These are phyloP conservation scores for Trinorchestia longiramus DNA, from an alignment of 1,140 invertebrate species.

Conservation along the genomic window DNA sequence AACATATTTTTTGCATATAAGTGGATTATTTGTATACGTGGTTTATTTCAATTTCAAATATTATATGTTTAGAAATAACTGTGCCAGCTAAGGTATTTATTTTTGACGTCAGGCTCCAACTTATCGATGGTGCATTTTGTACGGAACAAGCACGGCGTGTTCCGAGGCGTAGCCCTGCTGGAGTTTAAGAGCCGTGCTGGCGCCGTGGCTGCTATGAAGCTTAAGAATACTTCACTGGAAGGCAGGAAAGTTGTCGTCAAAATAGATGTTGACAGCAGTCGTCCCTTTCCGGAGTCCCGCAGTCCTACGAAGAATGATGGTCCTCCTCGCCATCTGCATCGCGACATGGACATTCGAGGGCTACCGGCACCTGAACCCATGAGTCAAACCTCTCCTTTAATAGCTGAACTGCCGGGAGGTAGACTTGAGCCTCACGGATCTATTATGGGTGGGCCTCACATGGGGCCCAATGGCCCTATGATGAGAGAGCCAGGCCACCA, in stretches of 20 bases:
- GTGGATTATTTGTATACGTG: no score
- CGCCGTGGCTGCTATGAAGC: neutral
- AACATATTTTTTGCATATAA: no score
- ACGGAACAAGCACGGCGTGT: neutral
- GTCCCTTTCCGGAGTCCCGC: neutral
- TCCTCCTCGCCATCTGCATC: neutral
- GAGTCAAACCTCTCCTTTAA: neutral
- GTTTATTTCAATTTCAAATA: neutral
- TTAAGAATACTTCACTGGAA: neutral
- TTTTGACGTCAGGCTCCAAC: neutral
- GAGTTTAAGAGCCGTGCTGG: neutral
- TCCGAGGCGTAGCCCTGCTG: neutral
- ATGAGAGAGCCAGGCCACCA: neutral
- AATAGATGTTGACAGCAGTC: neutral
- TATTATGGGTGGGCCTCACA: neutral
- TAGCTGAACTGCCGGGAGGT: neutral
- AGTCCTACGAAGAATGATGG: neutral
- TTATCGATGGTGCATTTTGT: neutral
- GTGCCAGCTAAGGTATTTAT: neutral
- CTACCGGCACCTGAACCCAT: neutral
- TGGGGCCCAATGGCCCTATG: neutral
- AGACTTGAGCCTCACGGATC: neutral
- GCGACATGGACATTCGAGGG: neutral
- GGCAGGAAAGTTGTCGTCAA: neutral
- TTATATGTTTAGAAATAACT: neutral